Base-by-base conservation (phyloP, 2,113 vertebrate genomes). In the Tenrec ecaudatus region DNA sequence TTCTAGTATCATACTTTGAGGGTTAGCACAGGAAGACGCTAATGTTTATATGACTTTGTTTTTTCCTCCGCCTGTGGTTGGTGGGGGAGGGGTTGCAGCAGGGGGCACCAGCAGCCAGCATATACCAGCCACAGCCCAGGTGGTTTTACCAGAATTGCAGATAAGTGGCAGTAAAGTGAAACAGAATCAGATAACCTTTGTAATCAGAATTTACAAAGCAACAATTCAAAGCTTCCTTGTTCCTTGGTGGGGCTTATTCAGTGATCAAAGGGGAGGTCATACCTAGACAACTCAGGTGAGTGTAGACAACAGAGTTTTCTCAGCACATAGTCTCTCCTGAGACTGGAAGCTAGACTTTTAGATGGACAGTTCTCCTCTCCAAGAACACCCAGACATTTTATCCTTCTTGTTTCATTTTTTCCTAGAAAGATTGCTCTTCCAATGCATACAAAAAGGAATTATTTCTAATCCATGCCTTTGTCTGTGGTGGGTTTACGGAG, bases 381-480 rank as follows among this genome's bases (percentile, higher is more conserved):
- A 81, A 95, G 79, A 53, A 79, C 19, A 84, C 33, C 12, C 43
- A 58, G 25, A 69, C 16, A 7, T 3, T 29, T 25, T n/a, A 38
- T 73, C 8, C 43, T 80, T 84, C 75, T 6, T 38, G 71, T 27
- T 58, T n/a, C n/a, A n/a, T 86, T 33, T 3, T 43, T 4, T 17
- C 11, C 86, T 86, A 53, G 89, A 90, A 92, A 94, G 92, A 43
- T 53, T 92, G 36, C 7, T 47, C 66, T 36, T 91, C 57, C 88
- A 57, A 88, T 33, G 23, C 2, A 36, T n/a, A 93, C 16, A 57
- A 47, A 89, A 93, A 89, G 57, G 23, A 78, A 33, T 29, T n/a
- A n/a, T 88, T 90, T 73, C 85, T 82, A 92, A 64, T 43, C 22
- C 62, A 53, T 83, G 83, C 78, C 8, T 82, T 89, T 89, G 82